A percentile compares a stretch with the other conserved stretches of the same genome.
Conservation (phyloP, 2,797 vertebrate species). For the Aeoliscus strigatus region DNA sequence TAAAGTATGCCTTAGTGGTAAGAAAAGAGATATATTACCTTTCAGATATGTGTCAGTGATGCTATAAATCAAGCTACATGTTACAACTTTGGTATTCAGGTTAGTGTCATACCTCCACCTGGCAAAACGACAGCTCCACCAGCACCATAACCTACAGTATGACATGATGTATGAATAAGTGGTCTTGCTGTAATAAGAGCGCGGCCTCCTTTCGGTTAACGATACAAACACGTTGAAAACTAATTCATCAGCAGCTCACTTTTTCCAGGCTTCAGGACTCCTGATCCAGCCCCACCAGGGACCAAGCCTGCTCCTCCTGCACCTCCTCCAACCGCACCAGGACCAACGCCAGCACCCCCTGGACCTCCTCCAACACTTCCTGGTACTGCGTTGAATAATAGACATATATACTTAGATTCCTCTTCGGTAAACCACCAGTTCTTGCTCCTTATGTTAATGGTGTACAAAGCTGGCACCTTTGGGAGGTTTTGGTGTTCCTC, state of each 20-base stretch:
- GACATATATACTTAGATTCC: too few species aligned
- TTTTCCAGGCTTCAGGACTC: constrained; percentile 60
- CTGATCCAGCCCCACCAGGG: constrained; percentile 36
- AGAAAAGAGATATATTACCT: background rate
- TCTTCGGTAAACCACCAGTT: constrained; percentile 2
- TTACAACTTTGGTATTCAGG: too few species aligned
- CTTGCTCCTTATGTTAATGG: too few species aligned
- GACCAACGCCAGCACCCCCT: constrained; percentile 9
- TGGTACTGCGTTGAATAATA: constrained; percentile 9
- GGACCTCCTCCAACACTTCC: constrained; percentile 22
- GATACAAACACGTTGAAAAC: constrained; percentile 4
- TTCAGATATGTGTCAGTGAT: background rate
- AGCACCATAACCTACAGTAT: constrained; percentile 66
- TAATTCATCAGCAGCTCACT: constrained; percentile 42
- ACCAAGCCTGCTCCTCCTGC: constrained; percentile 18
- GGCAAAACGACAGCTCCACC: constrained; percentile 60
- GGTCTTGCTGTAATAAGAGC: too few species aligned
- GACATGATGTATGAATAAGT: constrained; percentile 3
- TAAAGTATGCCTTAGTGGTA: constrained; percentile 61
- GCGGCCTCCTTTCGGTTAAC: too few species aligned
- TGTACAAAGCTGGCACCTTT: constrained; percentile 38
- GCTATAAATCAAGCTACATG: too few species aligned
- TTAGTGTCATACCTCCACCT: constrained; percentile 59
- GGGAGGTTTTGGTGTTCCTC: constrained; percentile 55
- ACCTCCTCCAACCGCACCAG: constrained; percentile 13